These are phyloP conservation scores for Acrobasis repandana DNA, from an alignment of 2,888 invertebrate genomes.

Conservation along the genomic window DNA sequence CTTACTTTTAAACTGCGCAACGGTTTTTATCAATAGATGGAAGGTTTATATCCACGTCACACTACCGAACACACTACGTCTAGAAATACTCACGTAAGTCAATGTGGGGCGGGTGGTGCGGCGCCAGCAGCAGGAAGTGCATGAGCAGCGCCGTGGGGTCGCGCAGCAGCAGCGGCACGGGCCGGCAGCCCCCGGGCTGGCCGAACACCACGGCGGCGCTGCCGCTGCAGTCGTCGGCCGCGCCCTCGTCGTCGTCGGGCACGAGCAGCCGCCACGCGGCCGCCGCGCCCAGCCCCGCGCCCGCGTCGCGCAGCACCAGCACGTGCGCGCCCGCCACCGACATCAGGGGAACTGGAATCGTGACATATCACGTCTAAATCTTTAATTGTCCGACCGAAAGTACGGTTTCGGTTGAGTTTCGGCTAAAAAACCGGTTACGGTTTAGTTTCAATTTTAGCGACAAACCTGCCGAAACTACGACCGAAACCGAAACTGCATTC, in stretches of 20 bases:
- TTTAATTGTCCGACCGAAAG: too few relatives aligned
- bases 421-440: too few relatives aligned
- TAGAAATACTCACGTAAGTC: conserved; percentile 88
- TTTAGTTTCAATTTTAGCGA: too few relatives aligned
- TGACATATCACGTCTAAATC: too few relatives aligned
- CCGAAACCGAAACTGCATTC: too few relatives aligned
- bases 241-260: conserved; percentile 34
- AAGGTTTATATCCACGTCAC: too few relatives aligned
- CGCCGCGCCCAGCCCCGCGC: conserved; percentile 51
- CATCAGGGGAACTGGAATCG: conserved; percentile 90
- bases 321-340: conserved; percentile 95
- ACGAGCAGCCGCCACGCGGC: conserved; percentile 48
- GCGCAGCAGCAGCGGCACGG: conserved; percentile 91
- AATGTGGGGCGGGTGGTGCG: conserved; percentile 85
- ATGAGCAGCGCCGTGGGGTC: conserved; percentile 94
- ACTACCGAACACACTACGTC: too few relatives aligned
- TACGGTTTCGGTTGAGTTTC: too few relatives aligned
- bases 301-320: conserved; percentile 83
- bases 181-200: conserved; percentile 37
- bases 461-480: too few relatives aligned
- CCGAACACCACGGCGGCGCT: conserved; percentile 33
- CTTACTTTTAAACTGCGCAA: too few relatives aligned
- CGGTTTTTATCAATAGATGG: too few relatives aligned
- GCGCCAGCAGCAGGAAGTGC: conserved; percentile 93
- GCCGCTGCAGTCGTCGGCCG: conserved; percentile 26